These are phyloP conservation scores for Thymelicus lineola DNA, from an alignment of 2,888 invertebrate genomes.

Conservation along the genomic window DNA sequence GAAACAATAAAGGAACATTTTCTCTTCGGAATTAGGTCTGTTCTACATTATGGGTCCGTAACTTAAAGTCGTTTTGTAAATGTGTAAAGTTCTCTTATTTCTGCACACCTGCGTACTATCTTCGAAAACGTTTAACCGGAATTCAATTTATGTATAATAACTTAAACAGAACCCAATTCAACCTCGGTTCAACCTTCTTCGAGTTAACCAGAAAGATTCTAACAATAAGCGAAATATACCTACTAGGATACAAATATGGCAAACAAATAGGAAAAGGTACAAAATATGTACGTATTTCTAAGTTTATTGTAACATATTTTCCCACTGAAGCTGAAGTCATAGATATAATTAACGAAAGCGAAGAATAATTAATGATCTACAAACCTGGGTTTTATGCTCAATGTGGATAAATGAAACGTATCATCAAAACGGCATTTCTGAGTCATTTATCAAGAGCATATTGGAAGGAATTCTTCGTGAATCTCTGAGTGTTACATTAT, in stretches of 20 bases:
- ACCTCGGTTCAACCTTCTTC: background rate
- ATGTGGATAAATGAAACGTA: conserved; percentile 8
- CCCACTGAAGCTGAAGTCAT: no score
- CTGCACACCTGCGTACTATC: conserved; percentile 22
- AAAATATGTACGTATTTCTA: no score
- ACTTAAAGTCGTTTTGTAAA: conserved; percentile 2
- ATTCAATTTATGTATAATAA: background rate
- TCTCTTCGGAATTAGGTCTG: conserved; percentile 1
- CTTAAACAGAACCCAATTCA: background rate
- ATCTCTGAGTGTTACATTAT: conserved; percentile 25
- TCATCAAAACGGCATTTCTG: conserved; percentile 13
- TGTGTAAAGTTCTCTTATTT: conserved; percentile 21
- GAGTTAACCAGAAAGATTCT: no score
- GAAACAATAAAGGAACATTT: background rate
- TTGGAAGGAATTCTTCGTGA: conserved; percentile 14
- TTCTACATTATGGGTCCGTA: background rate
- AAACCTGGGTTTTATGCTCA: background rate
- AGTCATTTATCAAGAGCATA: conserved; percentile 15
- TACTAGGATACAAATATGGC: no score
- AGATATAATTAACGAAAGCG: background rate
- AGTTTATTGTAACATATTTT: no score
- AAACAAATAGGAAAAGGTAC: no score
- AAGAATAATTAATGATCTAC: background rate
- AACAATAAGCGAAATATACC: no score
- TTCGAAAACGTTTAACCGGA: background rate